Evolutionary conservation across 1,140 invertebrate genomes (phyloP).

Genomic region (Schmidtea mediterranea): DNA sequence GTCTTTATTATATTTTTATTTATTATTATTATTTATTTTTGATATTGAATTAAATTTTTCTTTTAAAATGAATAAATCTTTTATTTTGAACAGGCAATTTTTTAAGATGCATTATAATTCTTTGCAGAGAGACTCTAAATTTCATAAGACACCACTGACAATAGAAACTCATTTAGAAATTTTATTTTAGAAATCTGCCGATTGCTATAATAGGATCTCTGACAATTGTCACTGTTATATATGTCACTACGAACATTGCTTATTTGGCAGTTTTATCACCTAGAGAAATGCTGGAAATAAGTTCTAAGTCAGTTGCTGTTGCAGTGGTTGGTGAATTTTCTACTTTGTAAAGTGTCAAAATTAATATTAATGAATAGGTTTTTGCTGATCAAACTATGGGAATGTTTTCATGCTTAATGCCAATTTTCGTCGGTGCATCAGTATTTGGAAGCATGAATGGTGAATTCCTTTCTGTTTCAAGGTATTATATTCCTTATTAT

Average conservation of each 20-base stretch:
- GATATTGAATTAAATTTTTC: too few species aligned
- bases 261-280: slow-evolving; percentile 30
- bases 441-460: slow-evolving; percentile 5
- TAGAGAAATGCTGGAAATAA: slow-evolving; percentile 24
- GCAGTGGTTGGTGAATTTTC: too few species aligned
- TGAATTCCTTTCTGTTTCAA: background rate
- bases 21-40: slow-evolving; percentile 11
- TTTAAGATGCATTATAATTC: too few species aligned
- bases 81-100: too few species aligned
- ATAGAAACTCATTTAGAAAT: too few species aligned
- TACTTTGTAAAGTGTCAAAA: too few species aligned
- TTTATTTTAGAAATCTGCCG: slow-evolving; percentile 31
- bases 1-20: too few species aligned
- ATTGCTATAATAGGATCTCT: slow-evolving; percentile 29
- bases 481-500: too few species aligned
- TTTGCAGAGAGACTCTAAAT: too few species aligned
- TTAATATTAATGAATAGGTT: too few species aligned
- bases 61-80: too few species aligned
- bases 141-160: too few species aligned
- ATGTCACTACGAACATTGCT: slow-evolving; percentile 29
- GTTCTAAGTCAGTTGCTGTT: slow-evolving; percentile 25
- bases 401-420: background rate
- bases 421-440: background rate
- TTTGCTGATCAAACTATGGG: slow-evolving; percentile 5
- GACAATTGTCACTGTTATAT: slow-evolving; percentile 27